Evolutionary conservation across 1,140 invertebrate genomes (phyloP), one percentile per base, ranked within the genome.

Genomic region (Condylostylus longicornis): DNA sequence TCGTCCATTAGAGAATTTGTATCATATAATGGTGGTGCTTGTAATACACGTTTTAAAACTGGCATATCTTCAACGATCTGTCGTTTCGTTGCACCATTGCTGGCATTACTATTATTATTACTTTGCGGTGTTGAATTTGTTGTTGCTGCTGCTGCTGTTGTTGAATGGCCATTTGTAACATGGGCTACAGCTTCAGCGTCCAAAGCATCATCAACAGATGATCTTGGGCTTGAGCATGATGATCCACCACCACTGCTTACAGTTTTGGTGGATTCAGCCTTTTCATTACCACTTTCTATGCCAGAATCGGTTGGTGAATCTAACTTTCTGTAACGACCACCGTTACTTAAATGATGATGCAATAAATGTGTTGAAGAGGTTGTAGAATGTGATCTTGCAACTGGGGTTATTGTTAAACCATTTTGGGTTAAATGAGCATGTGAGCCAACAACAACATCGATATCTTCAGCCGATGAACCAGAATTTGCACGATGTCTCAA

Each of bases 281-380:
- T 85, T 62, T 87, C 82, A 25, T 85, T 87, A n/a, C 86, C 85
- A 2, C 80, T 84, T 54, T 91, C 86, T 47, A 91, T 90, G 20
- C 87, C 88, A 28, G 85, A 90, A 61, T 93, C 88, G 42, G 79
- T 86, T 8, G 85, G 86, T 5, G 83, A 89, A 50, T 90, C 85
- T 20, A 88, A 64, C 50, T 88, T 86, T 21, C 83, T 70, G 54
- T 83, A 79, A 18, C 73, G 68, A 40, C 47, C 41, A 17, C 45
- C 53, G 14, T 45, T 38, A 2, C 50, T 58, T 33, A 58, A 33
- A 20, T 61, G 54, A 41, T 57, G 54, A 35, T 51, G 58, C 37
- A 58, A 31, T 12, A 25, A 19, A 10, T 31, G 19, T 21, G 42
- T 7, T 19, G 14, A 25, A 51, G 50, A 3, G 45, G 36, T 23